These are phyloP conservation scores for Arctopsyche grandis DNA, from an alignment of 1,140 invertebrate species.

Conservation along the genomic window DNA sequence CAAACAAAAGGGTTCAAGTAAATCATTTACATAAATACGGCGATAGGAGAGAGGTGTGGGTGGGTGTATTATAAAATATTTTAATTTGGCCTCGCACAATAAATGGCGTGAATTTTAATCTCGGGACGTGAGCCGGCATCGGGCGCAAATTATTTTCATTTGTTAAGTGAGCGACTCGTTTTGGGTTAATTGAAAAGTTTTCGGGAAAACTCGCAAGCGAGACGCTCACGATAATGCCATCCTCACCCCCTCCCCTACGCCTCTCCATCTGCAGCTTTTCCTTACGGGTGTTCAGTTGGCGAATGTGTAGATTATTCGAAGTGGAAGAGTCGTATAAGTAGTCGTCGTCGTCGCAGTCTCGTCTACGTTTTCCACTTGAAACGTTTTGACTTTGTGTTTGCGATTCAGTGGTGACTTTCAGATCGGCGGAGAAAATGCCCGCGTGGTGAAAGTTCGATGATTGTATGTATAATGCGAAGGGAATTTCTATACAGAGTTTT, in stretches of 20 bases:
- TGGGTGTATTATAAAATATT: conserved; percentile 27
- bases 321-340: too few species aligned
- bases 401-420: not conserved
- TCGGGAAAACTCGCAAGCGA: not conserved
- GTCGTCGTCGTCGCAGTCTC: too few species aligned
- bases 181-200: conserved; percentile 41
- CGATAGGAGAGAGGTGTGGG: not conserved
- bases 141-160: conserved; percentile 35
- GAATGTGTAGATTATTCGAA: too few species aligned
- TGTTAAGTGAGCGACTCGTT: conserved; percentile 36
- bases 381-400: too few species aligned
- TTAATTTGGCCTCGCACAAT: conserved; percentile 30
- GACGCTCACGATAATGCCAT: not conserved
- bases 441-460: not conserved
- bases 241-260: too few species aligned
- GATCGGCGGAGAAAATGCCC: not conserved
- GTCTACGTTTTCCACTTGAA: too few species aligned
- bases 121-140: conserved; percentile 6
- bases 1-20: conserved; percentile 38
- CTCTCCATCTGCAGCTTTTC: too few species aligned
- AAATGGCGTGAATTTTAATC: conserved; percentile 38
- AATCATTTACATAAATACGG: conserved; percentile 42
- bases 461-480: not conserved
- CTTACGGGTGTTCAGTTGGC: too few species aligned
- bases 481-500: not conserved